A percentile compares a stretch with the other conserved stretches of the same genome.
phyloP scores from a whole-genome alignment of 2,888 invertebrate species.

The Zygaena filipendulae region DNA sequence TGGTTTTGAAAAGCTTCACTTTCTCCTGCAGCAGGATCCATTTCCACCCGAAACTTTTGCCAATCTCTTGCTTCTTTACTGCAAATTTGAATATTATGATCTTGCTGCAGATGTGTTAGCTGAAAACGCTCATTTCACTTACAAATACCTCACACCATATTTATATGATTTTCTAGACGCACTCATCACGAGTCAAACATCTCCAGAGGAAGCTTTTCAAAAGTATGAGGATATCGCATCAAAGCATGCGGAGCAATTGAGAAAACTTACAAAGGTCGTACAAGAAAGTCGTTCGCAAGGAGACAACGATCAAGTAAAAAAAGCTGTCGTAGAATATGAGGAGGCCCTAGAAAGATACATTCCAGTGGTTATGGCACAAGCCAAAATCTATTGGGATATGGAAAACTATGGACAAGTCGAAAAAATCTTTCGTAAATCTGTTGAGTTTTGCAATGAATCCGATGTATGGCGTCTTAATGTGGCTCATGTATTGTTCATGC shows the following conservation, averaged over 20 bases:
- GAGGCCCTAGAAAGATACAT: conserved; percentile 92
- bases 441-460: conserved; percentile 97
- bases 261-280: conserved; percentile 93
- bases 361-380: conserved; percentile 99
- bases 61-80: conserved; percentile 93
- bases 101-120: conserved; percentile 97
- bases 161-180: conserved; percentile 96
- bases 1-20: conserved; percentile 87
- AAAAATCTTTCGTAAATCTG: conserved; percentile 95
- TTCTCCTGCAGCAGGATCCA: conserved; percentile 93
- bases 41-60: conserved; percentile 98
- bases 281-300: conserved; percentile 91
- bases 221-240: conserved; percentile 96
- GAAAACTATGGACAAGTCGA: conserved; percentile 97
- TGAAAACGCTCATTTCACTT: conserved; percentile 96
- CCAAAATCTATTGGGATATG: conserved; percentile 98
- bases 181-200: conserved; percentile 95
- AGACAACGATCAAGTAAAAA: conserved; percentile 89
- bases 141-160: conserved; percentile 94
- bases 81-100: conserved; percentile 97
- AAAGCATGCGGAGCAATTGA: conserved; percentile 87
- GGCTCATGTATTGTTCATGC: conserved; percentile 99
- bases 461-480: conserved; percentile 98
- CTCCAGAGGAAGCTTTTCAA: conserved; percentile 94
- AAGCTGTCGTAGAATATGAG: conserved; percentile 92